Evolutionary conservation across 1,140 invertebrate genomes (phyloP), one percentile per base, ranked within the genome.

Genomic region (Leptinotarsa undecemlineata): DNA sequence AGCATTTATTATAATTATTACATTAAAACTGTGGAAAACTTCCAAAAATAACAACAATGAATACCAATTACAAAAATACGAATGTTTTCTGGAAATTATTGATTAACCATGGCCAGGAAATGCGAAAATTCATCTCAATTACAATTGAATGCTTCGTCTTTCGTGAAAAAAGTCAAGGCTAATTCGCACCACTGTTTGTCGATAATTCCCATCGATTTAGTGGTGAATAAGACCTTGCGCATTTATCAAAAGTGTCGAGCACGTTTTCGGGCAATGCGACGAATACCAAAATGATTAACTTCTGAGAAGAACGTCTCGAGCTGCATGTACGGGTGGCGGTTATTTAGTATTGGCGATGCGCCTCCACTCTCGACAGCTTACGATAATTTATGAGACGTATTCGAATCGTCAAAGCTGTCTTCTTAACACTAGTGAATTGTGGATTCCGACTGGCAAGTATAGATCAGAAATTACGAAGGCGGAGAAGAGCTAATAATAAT

Each of bases 201-300:
- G 64, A 67, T 26, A 15, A 67, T 57, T 57, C 51, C n/a, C 51
- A 57, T 57, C 51, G 14, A 26, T 67, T 67, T 21, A 21, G 64
- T 23, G 64, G 64, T 67, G 23, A 42, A 67, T 21, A 26, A 67
- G 64, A 67, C 64, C 64, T 67, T 70, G 47, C 68, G 71, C 61
- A n/a, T 74, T 57, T 69, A 68, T 69, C 73, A 63, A 61, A 68
- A 74, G 73, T 68, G 73, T 74, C 47, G 26, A 61, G 51, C 73
- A 74, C 73, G 73, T 74, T 69, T 51, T 47, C 66, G 57, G 21
- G 19, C 48, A 71, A 42, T 69, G 73, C 42, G 33, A 23, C 14
- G 73, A 74, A 74, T 74, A 74, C 63, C 66, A 68, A 74, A 74
- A 74, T 74, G 19, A 74, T 63, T 51, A 74, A 66, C 19, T 74